These are phyloP conservation scores for Bujurquina vittata DNA, from an alignment of 2,113 vertebrate species.

Conservation along the genomic window DNA sequence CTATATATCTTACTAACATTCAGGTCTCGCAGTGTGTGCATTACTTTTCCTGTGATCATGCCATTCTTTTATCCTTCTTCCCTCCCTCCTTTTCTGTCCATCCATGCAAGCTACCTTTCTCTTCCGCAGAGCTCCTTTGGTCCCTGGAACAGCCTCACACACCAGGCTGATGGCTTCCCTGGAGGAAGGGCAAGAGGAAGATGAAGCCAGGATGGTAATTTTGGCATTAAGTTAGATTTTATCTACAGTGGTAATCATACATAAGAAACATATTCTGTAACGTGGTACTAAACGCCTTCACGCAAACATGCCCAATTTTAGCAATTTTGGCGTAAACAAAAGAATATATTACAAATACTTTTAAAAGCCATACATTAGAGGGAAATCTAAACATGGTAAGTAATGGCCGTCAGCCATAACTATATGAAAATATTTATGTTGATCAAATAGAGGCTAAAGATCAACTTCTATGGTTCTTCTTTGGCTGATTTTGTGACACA, in stretches of 20 bases:
- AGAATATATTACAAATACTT: not conserved
- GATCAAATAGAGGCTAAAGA: too few relatives aligned
- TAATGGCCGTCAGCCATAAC: too few relatives aligned
- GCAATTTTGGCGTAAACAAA: not conserved
- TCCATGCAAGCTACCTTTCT: constrained; percentile 88
- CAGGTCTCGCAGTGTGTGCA: constrained; percentile 18
- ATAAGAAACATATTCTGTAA: not conserved
- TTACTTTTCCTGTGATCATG: constrained; percentile 14
- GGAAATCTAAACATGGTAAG: not conserved
- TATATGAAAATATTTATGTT: too few relatives aligned
- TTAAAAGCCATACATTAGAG: not conserved
- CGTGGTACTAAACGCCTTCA: not conserved
- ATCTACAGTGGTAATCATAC: not conserved
- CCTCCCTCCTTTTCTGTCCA: not conserved
- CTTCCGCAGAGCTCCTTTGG: constrained; percentile 95
- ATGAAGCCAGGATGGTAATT: constrained; percentile 30
- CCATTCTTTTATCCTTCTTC: constrained; percentile 3
- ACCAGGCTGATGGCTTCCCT: constrained; percentile 98
- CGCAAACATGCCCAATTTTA: not conserved
- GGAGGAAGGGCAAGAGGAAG: constrained; percentile 20
- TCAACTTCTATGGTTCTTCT: not conserved
- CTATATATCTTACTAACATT: constrained; percentile 31
- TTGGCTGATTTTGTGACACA: constrained; percentile 7
- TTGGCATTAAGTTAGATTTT: not conserved
- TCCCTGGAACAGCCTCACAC: constrained; percentile 92